A percentile compares a stretch with the other conserved stretches of the same genome.
These are phyloP conservation scores for Parnassius apollo DNA, from an alignment of 2,888 invertebrate species.

Conservation along the genomic window DNA sequence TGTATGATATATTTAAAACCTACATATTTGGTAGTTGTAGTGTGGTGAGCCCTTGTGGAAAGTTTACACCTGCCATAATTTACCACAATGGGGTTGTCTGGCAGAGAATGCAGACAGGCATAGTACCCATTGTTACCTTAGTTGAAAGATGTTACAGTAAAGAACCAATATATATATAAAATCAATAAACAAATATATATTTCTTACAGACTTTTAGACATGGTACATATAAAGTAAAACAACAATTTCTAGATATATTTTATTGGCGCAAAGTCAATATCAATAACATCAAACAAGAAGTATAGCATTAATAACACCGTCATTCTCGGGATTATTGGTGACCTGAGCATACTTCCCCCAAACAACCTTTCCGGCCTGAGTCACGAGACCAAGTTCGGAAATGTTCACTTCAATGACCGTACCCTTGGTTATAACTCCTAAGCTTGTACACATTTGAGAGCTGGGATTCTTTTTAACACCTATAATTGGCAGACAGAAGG, in stretches of 20 bases:
- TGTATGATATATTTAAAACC: no score
- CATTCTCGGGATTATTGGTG: slow-evolving; percentile 99
- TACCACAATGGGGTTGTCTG: no score
- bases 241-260: slow-evolving; percentile 36
- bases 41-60: no score
- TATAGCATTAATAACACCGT: slow-evolving; percentile 99
- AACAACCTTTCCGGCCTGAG: slow-evolving; percentile 99
- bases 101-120: no score
- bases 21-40: no score
- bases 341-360: slow-evolving; percentile 99
- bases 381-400: slow-evolving; percentile 98
- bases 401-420: slow-evolving; percentile 99
- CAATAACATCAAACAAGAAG: slow-evolving; percentile 88
- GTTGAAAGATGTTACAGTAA: no score
- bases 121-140: no score
- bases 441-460: slow-evolving; percentile 96
- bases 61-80: no score
- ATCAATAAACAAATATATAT: no score
- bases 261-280: slow-evolving; percentile 34
- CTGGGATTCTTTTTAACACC: slow-evolving; percentile 99
- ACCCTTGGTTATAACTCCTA: slow-evolving; percentile 99
- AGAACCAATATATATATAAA: no score
- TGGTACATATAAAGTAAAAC: slow-evolving; percentile 25
- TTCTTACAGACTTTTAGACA: no score
- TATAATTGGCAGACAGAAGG: slow-evolving; percentile 97